Conservation (phyloP, 2,113 vertebrate genomes). For the Lophius piscatorius region DNA sequence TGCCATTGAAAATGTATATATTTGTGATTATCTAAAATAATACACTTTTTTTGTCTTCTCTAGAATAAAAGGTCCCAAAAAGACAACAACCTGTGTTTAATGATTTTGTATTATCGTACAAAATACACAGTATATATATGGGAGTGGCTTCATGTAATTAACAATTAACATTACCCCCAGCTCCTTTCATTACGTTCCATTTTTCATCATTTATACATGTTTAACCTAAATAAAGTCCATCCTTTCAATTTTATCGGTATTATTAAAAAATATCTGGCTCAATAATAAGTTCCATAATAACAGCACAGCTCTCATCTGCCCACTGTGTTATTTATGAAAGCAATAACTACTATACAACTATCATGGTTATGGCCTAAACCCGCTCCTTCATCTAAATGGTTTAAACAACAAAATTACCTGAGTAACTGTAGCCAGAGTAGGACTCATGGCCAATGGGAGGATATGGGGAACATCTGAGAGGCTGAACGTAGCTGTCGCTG, state of each 20-base stretch:
- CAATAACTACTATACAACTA: constrained; percentile 45
- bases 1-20: too few species aligned
- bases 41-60: not conserved
- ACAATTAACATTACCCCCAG: too few species aligned
- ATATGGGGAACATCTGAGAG: constrained; percentile 78
- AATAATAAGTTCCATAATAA: constrained; percentile 4
- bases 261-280: constrained; percentile 2
- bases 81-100: too few species aligned
- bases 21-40: too few species aligned
- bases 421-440: constrained; percentile 65
- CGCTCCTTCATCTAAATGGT: constrained; percentile 35
- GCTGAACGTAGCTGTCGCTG: constrained; percentile 90
- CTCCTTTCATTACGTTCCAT: too few species aligned
- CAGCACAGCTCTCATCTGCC: constrained; percentile 20
- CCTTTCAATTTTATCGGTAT: not conserved
- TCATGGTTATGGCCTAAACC: constrained; percentile 33
- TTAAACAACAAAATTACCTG: constrained; percentile 63
- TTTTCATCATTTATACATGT: not conserved
- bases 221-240: not conserved
- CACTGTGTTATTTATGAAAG: constrained; percentile 42
- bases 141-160: too few species aligned
- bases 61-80: too few species aligned
- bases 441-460: constrained; percentile 74
- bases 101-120: too few species aligned
- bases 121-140: too few species aligned